A percentile compares a stretch with the other conserved stretches of the same genome.
These are phyloP conservation scores for Odocoileus hemionus DNA, from an alignment of 2,113 vertebrate genomes.

Conservation along the genomic window DNA sequence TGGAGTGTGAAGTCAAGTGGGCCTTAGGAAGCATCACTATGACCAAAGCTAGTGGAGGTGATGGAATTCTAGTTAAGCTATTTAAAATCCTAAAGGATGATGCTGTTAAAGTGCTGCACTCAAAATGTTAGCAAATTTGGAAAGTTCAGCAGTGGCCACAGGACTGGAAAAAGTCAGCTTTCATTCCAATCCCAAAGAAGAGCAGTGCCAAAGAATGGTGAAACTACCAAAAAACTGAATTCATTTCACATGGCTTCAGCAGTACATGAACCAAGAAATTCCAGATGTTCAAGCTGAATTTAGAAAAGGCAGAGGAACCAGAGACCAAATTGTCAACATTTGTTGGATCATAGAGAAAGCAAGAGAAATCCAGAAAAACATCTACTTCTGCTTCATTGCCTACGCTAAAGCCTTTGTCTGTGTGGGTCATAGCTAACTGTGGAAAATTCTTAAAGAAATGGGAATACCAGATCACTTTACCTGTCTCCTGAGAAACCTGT, in stretches of 20 bases:
- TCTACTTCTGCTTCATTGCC: neutral
- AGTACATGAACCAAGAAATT: neutral
- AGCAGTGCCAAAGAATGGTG: neutral
- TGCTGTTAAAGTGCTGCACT: neutral
- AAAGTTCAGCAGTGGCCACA: neutral
- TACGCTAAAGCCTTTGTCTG: neutral
- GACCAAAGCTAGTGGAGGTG: neutral
- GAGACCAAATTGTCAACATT: neutral
- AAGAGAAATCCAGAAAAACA: neutral
- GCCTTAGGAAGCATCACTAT: neutral
- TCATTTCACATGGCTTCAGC: neutral
- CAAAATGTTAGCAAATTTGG: neutral
- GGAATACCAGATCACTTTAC: neutral
- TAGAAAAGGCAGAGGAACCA: neutral
- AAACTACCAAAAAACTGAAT: neutral
- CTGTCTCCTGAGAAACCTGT: neutral
- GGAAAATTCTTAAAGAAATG: neutral
- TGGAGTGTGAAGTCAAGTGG: neutral
- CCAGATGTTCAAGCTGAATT: neutral
- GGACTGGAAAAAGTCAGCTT: neutral
- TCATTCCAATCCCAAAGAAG: neutral
- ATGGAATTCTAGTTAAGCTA: neutral
- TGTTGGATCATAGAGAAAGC: neutral
- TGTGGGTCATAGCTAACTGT: neutral
- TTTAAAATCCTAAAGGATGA: neutral